Evolutionary conservation across 2,888 invertebrate genomes (phyloP), one percentile per base, ranked within the genome.

Genomic region (Xestobium rufovillosum): DNA sequence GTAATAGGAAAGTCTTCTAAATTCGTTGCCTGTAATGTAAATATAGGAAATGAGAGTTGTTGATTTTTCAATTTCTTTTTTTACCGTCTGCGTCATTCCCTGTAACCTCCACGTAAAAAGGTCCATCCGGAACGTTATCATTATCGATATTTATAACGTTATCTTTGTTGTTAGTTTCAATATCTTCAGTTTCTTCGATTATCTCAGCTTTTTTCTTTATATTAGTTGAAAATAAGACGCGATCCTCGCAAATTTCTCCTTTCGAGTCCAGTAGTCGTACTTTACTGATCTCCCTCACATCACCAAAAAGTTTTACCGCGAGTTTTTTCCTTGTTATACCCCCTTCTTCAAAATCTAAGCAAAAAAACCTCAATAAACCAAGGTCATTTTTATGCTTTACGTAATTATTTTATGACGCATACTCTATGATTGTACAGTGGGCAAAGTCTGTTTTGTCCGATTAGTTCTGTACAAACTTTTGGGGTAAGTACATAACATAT

Each of bases 1-100:
- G 3, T 56, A 45, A 36, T 58, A 57, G 1, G 56, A 50, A 17
- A 57, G 27, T 26, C 60, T 45, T 26, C 49, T 49, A 41, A 60
- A 57, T 8, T 46, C 41, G 28, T 54, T 47, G 3, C 57, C 60
- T 58, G 38, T 39, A 53, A 53, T 14, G 15, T 36, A 31, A 14
- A 36, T 33, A 12, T 3, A 1, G 29, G 31, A 41, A 8, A 26
- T 45, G 26, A 15, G 16, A 28, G 11, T 14, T 4, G 17, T 25
- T 19, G n/a, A 19, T 8, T n/a, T 8, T 16, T n/a, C n/a, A n/a
- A 12, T 28, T 28, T 38, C 9, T 23, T 28, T 29, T 37, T 13
- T 8, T 51, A 59, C 61, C 60, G 44, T 53, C 37, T 14, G 44
- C 35, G 42, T 60, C 59, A 42, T 50, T 56, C 26, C 61, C 61